Percentiles rank a stretch among this genome's conserved stretches.
Conservation (phyloP, 2,888 invertebrate genomes). For the Julus scandinavius region DNA sequence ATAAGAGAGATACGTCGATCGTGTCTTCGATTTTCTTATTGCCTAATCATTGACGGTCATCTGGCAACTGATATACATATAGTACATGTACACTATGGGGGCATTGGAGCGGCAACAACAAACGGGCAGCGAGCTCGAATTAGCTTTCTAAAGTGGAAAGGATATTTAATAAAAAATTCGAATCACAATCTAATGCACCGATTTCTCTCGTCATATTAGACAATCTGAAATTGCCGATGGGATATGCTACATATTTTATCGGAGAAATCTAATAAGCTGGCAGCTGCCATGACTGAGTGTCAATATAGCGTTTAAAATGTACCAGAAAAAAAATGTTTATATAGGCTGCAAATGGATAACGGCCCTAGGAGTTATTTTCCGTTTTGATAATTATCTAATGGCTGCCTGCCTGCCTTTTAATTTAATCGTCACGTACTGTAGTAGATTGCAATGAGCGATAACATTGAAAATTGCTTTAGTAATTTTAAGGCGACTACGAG, state of each 20-base stretch:
- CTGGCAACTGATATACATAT: constrained; percentile 13
- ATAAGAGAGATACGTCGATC: constrained; percentile 19
- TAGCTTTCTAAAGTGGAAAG: constrained; percentile 40
- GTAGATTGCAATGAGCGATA: background rate
- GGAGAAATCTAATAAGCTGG: constrained; percentile 11
- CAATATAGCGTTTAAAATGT: background rate
- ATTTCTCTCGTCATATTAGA: constrained; percentile 40
- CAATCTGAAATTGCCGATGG: constrained; percentile 35
- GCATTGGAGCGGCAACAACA: constrained; percentile 37
- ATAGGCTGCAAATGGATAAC: background rate
- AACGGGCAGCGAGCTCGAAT: background rate
- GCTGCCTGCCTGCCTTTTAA: background rate
- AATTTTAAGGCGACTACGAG: too few species aligned
- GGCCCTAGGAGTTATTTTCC: background rate
- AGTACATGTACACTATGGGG: background rate
- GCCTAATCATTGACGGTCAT: constrained; percentile 44
- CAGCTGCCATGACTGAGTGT: constrained; percentile 19
- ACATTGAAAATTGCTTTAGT: background rate
- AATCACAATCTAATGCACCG: constrained; percentile 24
- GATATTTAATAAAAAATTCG: constrained; percentile 13
- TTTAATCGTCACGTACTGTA: background rate
- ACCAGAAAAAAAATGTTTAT: background rate
- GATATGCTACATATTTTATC: background rate
- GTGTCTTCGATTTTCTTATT: constrained; percentile 46
- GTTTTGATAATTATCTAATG: background rate